Percentiles rank a stretch among this genome's conserved stretches.
Conservation (phyloP, 2,888 invertebrate species). For the Molorchus minor region DNA sequence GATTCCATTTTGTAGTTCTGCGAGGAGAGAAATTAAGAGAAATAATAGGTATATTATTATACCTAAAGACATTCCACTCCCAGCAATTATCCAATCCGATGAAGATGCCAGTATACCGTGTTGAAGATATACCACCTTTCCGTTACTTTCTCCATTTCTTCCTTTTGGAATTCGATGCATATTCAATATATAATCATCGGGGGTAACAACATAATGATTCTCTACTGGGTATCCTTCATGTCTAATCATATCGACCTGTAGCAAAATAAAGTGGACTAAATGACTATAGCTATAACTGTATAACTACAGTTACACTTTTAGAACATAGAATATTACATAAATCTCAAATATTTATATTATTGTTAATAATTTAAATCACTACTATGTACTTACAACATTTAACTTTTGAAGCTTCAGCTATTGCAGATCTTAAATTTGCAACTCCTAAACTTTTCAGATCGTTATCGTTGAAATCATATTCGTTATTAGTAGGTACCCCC, state of each 20-base stretch:
- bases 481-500: not conserved
- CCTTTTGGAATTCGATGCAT: slow-evolving; percentile 67
- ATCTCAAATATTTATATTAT: not conserved
- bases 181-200: slow-evolving; percentile 67
- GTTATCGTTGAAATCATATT: not conserved
- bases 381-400: not conserved
- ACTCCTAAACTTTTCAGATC: not conserved
- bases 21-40: too few species aligned
- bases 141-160: slow-evolving; percentile 35
- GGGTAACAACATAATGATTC: slow-evolving; percentile 60
- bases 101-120: slow-evolving; percentile 67
- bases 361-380: not conserved
- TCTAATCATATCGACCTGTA: slow-evolving; percentile 49
- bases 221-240: slow-evolving; percentile 62
- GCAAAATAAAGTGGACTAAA: not conserved
- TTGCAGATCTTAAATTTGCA: not conserved
- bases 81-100: slow-evolving; percentile 67
- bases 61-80: slow-evolving; percentile 63
- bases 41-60: slow-evolving; percentile 6
- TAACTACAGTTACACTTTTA: not conserved
- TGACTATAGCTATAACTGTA: not conserved
- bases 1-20: too few species aligned
- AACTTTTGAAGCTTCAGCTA: not conserved
- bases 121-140: slow-evolving; percentile 60
- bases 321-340: not conserved